Evolutionary conservation across 1,140 invertebrate species (phyloP).

Genomic region (Brevipalpus yothersi): DNA sequence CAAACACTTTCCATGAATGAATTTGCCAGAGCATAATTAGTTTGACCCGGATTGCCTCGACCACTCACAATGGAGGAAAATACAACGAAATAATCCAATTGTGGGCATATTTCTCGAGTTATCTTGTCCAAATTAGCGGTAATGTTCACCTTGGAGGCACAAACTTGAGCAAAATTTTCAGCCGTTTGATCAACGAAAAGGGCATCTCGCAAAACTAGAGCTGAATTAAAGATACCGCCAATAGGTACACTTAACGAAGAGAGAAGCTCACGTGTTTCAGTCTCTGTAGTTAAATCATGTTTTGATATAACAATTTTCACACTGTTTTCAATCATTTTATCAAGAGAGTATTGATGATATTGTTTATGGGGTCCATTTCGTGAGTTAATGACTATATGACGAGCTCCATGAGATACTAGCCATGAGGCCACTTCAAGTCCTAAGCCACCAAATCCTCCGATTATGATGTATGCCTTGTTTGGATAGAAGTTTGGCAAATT

Average conservation of each 20-base stretch:
- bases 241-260: slow-evolving; percentile 44
- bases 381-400: slow-evolving; percentile 56
- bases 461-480: slow-evolving; percentile 59
- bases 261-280: slow-evolving; percentile 28
- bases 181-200: slow-evolving; percentile 63
- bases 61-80: slow-evolving; percentile 55
- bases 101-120: slow-evolving; percentile 42
- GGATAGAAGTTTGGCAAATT: slow-evolving; percentile 47
- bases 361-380: slow-evolving; percentile 59
- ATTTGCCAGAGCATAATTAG: slow-evolving; percentile 36
- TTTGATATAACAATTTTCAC: slow-evolving; percentile 47
- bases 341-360: slow-evolving; percentile 34
- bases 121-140: slow-evolving; percentile 47
- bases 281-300: slow-evolving; percentile 33
- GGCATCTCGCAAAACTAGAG: slow-evolving; percentile 53
- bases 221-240: slow-evolving; percentile 82
- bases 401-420: slow-evolving; percentile 59
- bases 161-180: slow-evolving; percentile 42
- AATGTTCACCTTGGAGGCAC: slow-evolving; percentile 31
- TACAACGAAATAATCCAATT: slow-evolving; percentile 69
- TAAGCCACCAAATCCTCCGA: slow-evolving; percentile 74
- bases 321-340: slow-evolving; percentile 34
- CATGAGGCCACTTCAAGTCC: slow-evolving; percentile 74
- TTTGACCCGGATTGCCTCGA: not conserved
- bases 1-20: slow-evolving; percentile 71